Percentiles rank a stretch among this genome's conserved stretches.
Conservation (phyloP, 2,113 vertebrate species). For the Sinocyclocheilus rhinocerous region DNA sequence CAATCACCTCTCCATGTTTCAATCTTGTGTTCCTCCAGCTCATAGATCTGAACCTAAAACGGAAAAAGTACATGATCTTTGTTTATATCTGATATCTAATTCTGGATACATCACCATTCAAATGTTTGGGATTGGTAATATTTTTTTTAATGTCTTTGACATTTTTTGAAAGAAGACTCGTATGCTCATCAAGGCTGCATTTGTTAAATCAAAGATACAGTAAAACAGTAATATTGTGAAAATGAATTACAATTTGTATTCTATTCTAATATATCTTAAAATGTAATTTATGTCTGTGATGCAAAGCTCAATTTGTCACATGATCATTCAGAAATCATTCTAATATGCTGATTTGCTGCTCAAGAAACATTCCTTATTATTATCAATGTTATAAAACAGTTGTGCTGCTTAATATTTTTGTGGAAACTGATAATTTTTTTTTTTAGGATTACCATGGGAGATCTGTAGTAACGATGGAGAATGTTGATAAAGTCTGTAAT, state of each 20-base stretch:
- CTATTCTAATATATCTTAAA: background rate
- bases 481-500: slow-evolving; percentile 99
- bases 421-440: too few species aligned
- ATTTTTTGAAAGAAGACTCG: background rate
- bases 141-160: background rate
- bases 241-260: background rate
- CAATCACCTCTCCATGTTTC: slow-evolving; percentile 93
- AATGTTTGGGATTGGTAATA: too few species aligned
- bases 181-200: background rate
- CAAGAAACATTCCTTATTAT: too few species aligned
- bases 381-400: background rate
- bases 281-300: too few species aligned
- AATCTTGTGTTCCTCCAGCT: slow-evolving; percentile 95
- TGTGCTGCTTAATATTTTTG: background rate
- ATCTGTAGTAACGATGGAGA: slow-evolving; percentile 93
- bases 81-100: background rate
- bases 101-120: background rate
- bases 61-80: slow-evolving; percentile 16
- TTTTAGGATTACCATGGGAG: slow-evolving; percentile 84
- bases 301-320: background rate
- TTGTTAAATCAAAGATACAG: too few species aligned
- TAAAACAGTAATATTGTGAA: too few species aligned
- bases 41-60: slow-evolving; percentile 93
- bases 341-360: background rate
- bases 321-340: background rate